Evolutionary conservation across 1,140 invertebrate genomes (phyloP), one percentile per base, ranked within the genome.

Genomic region (Pseudoatta argentina): DNA sequence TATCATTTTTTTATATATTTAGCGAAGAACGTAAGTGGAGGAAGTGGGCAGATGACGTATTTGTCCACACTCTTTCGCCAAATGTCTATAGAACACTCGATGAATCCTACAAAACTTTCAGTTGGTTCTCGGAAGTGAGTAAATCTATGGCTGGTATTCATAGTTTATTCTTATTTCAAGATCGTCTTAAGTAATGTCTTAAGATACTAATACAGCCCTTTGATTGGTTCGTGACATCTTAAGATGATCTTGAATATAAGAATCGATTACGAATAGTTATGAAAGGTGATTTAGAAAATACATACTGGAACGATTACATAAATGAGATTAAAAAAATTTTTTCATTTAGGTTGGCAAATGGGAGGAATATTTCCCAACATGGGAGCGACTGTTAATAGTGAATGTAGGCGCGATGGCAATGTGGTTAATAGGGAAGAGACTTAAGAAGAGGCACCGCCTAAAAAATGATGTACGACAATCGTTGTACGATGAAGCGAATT

Each of bases 11-110:
- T 67, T n/a, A 30, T 30, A n/a, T 79, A 27, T 85, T 59, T 69
- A 99, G 98, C 55, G 97, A 98, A 87, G 99, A 99, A 95, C 96
- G 98, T 73, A 97, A 98, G 93, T 99, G 99, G 99, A 96, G 99
- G 86, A 96, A 97, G 92, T 99, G 99, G 99, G 97, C 97, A 0
- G 99, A 99, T 94, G 96, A 97, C 69, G 97, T 97, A 67, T 96
- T 99, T 12, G 98, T 99, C 1, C 99, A 99, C 93, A 97, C 97
- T 0, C 95, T 99, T 61, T 99, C 99, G 4, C 99, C 99, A 14
- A 99, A 99, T 95, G 98, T 99, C 71, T 99, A 99, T 93, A 96
- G 98, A 81, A 98, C 98, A 0, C 94, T 96, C 5, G 93, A 94
- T 5, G 99, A 99, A 96, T 96, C 99, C 0, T 94, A 98, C 24